Base-by-base conservation (phyloP, 1,140 invertebrate genomes). In the Cydia amplana region DNA sequence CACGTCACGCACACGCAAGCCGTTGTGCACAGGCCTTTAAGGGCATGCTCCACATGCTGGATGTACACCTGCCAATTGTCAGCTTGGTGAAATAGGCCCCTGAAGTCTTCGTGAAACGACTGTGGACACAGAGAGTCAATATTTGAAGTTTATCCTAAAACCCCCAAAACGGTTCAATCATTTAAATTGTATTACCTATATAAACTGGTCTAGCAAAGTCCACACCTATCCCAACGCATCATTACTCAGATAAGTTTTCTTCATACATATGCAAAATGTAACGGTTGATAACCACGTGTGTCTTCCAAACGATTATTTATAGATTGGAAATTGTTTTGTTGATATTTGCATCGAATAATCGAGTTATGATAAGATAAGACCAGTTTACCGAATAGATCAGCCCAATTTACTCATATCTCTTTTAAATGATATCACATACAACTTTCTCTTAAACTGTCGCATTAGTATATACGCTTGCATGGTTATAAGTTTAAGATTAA, bases 271-370 rank as follows among this genome's bases (percentile, higher is more conserved):
- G 28, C 16, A 70, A 23, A 60, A 60, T 23, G 2, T 60, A 60
- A 60, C 55, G 55, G 20, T 60, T 60, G 18, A 60, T 60, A 60
- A 60, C 55, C 55, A 60, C 55, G 55, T 60, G 55, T 20, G 18
- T 60, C 18, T 51, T 18, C n/a, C n/a, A 51, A 60, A 18, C 18
- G 18, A 20, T 60, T 60, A 60, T 60, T 60, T 60, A 60, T 60
- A 23, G 55, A n/a, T 20, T 60, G 55, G 4, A 60, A 60, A 60
- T 60, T 20, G 18, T 0, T 23, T 60, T 60, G 23, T 20, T 23
- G 18, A 18, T 60, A 60, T 10, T 60, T 9, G 18, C 55, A 23
- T 60, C 18, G 55, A 23, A 60, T 6, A 23, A 60, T 60, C 18
- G 16, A 60, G 18, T 60, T 10, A 60, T n/a, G 18, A 60, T 60